Base-by-base conservation (phyloP, 2,888 invertebrate genomes). In the Elmis aenea region DNA sequence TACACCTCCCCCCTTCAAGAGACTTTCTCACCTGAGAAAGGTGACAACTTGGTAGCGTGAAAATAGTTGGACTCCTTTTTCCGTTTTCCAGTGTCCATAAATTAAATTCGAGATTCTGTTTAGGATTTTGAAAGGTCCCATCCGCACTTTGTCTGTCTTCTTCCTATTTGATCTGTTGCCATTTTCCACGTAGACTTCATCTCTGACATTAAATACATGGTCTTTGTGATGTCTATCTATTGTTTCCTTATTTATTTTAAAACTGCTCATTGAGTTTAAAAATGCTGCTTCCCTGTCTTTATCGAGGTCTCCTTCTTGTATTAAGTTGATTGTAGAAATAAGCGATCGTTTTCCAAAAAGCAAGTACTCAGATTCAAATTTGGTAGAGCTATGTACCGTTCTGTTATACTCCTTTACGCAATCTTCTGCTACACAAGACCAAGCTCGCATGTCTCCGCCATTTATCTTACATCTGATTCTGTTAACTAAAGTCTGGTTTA, bases 121-220 rank as follows among this genome's bases (percentile, higher is more conserved):
- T 13, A 39, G 4, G 8, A 57, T 50, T 35, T 35, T 32, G 24
- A 33, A 53, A 20, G 57, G 55, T 31, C 55, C 54, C 34, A 45
- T 46, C 45, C 41, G 46, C 27, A 54, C 13, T 48, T 52, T 50
- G 28, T 56, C 53, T 28, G 55, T 10, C 42, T 59, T 60, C 40
- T 49, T 55, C 33, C 56, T 50, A 29, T 57, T 59, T 32, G 59
- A 15, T 41, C 33, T 42, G 25, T 58, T 54, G 9, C 51, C 54
- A 44, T 58, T 57, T 50, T 55, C 52, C 2, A 59, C 41, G 29
- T 50, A 59, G n/a, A 56, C 59, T 26, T 35, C 13, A 35, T 59
- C 56, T 21, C 56, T 54, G 6, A 48, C 45, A n/a, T 56, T 48
- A 16, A 59, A 55, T 13, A 50, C 25, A 9, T 50, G 37, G 3